Base-by-base conservation (phyloP, 1,140 invertebrate species). In the Drosophila tristis region DNA sequence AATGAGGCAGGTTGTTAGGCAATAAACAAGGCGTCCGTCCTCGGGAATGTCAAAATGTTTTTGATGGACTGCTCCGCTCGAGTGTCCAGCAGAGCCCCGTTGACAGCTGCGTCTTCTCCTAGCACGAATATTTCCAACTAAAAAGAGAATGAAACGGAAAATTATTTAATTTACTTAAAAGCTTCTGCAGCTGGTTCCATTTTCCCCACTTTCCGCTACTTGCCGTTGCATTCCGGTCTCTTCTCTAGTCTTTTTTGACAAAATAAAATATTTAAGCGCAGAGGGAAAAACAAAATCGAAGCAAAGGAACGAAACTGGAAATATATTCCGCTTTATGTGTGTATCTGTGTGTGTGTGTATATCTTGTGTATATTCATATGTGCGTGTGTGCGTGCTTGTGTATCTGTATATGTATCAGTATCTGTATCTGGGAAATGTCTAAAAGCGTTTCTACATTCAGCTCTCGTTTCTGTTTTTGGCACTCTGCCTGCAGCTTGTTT, bases 101-200 rank as follows among this genome's bases (percentile, higher is more conserved):
- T 71, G 67, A 16, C 43, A 26, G 9, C 49, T 29, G 23, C 9
- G 29, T 35, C 25, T 20, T 16, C 44, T 16, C 60, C 16, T 50
- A 54, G 13, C 29, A 56, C 67, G 47, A 56, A 68, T 31, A 48
- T 50, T 42, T 50, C 1, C 43, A 57, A 60, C 62, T 78, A 63
- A 63, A 70, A 65, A 56, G 29, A 25, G n/a, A 60, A 35, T 9
- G 49, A 15, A 56, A 29, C 13, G 26, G 15, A 77, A 82, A 84
- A 90, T 78, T 65, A 68, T 90, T 90, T 89, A 77, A 89, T 89
- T 90, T 90, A 62, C 53, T 53, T 90, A 80, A 89, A 89, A 90
- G 84, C 84, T 89, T 84, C 74, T 48, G 56, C 70, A 74, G 82
- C 68, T 51, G 61, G 49, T 59, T 60, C 61, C 67, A 55, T 72